phyloP scores from a whole-genome alignment of 2,888 invertebrate genomes.

The Lamproptera curius region DNA sequence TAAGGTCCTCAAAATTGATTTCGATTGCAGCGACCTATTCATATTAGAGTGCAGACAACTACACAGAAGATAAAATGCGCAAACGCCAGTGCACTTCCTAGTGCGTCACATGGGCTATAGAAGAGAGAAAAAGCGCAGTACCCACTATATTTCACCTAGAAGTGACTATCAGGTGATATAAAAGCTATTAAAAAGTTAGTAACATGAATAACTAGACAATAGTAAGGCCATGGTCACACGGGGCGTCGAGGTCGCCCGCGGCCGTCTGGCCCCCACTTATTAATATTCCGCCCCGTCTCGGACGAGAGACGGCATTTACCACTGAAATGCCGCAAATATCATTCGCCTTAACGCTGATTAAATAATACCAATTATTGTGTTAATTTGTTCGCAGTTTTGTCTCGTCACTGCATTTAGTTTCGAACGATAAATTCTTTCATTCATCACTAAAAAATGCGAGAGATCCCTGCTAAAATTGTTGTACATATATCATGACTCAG shows the following conservation, averaged over 20 bases:
- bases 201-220: not conserved
- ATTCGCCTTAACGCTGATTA: not conserved
- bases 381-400: too few relatives aligned
- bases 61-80: not conserved
- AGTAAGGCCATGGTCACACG: constrained; percentile 24
- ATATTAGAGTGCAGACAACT: too few relatives aligned
- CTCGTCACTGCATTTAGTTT: too few relatives aligned
- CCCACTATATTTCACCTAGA: not conserved
- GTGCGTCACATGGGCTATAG: not conserved
- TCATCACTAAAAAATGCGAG: too few relatives aligned
- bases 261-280: constrained; percentile 31
- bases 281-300: constrained; percentile 31
- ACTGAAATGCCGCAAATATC: constrained; percentile 12
- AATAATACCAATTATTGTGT: too few relatives aligned
- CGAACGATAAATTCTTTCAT: too few relatives aligned
- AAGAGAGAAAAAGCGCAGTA: not conserved
- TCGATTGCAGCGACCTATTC: too few relatives aligned
- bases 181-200: not conserved
- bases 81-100: too few relatives aligned
- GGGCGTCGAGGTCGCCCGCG: constrained; percentile 27
- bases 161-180: not conserved
- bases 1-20: too few relatives aligned
- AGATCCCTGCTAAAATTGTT: too few relatives aligned
- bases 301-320: constrained; percentile 12
- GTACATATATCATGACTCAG: too few relatives aligned